Conservation (phyloP, 37 sponge, comb jelly and placozoan genomes). For the Cladorhizidae sp. region DNA sequence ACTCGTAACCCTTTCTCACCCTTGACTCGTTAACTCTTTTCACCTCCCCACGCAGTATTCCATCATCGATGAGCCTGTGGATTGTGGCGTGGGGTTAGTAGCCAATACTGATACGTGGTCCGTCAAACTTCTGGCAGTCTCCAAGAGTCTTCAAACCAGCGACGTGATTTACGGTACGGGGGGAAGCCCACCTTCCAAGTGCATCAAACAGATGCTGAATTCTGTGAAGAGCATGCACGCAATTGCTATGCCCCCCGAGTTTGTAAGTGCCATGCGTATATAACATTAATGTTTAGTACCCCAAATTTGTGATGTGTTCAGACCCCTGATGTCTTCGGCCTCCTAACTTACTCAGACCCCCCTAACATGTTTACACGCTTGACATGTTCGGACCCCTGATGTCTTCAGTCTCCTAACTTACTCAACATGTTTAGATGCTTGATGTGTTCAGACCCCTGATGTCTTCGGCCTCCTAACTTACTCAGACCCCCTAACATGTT, state of each 20-base stretch:
- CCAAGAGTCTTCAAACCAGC: conserved; percentile 35
- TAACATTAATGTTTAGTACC: no score
- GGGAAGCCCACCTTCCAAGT: conserved; percentile 9
- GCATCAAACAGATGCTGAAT: conserved; percentile 38
- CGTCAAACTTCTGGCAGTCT: conserved; percentile 18
- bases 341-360: no score
- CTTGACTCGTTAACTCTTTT: neutral
- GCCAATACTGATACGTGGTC: conserved; percentile 57
- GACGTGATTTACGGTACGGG: conserved; percentile 19
- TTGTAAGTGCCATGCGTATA: conserved; percentile 51
- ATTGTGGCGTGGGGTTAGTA: conserved; percentile 54
- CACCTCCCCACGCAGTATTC: conserved; percentile 37
- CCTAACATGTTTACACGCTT: no score
- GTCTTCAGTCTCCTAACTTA: no score
- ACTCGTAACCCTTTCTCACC: conserved; percentile 12
- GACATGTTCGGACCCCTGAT: no score
- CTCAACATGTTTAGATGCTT: no score
- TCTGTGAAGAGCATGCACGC: conserved; percentile 53
- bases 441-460: no score
- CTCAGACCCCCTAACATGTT: no score
- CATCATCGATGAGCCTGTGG: conserved; percentile 61
- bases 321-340: no score
- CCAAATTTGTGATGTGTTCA: no score
- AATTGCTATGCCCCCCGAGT: conserved; percentile 64
- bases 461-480: no score